These are phyloP conservation scores for Pyxicephalus adspersus DNA, from an alignment of 2,113 vertebrate species.

Conservation along the genomic window DNA sequence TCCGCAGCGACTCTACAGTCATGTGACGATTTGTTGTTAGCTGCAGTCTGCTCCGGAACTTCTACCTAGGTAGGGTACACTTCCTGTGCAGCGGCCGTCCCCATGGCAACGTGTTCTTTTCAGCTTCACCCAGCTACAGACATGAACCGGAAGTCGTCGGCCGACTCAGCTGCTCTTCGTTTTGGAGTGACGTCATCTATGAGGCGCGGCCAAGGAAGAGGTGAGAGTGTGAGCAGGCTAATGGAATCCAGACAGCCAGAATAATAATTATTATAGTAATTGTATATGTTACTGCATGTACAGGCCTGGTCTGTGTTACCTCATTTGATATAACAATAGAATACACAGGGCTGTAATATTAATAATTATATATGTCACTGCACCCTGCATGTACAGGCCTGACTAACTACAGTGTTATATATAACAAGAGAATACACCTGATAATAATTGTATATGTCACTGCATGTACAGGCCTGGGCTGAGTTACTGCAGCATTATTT, in stretches of 20 bases:
- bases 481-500: no score
- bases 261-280: no score
- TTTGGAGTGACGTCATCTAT: not conserved
- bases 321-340: no score
- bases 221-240: not conserved
- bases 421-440: no score
- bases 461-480: no score
- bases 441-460: no score
- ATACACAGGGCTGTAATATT: no score
- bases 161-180: not conserved
- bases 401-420: no score
- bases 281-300: no score
- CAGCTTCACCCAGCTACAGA: not conserved
- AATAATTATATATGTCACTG: no score
- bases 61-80: not conserved
- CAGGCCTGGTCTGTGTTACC: no score
- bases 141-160: not conserved
- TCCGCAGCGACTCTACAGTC: not conserved
- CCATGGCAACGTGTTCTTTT: not conserved
- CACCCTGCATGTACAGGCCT: no score
- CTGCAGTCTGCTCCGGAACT: not conserved
- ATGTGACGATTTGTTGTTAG: not conserved
- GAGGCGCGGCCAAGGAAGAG: not conserved
- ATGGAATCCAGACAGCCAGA: not conserved
- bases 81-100: slow-evolving; percentile 2